Evolutionary conservation across 2,797 vertebrate species (phyloP).

Genomic region (Alcedo quadribrachys): DNA sequence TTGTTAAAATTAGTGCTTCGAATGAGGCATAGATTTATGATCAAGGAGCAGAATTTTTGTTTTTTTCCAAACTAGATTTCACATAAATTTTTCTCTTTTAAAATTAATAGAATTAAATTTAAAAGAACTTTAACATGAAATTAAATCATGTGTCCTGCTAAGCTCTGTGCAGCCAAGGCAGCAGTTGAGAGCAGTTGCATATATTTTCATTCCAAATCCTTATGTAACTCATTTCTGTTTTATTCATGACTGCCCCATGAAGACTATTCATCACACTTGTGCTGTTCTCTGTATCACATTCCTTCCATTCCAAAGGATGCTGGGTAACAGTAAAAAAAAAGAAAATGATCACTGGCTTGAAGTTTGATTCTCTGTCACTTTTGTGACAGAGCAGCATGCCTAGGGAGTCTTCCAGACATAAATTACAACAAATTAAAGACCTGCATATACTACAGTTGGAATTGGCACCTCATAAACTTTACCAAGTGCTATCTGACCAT

Average conservation of each 20-base stretch:
- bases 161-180: background rate
- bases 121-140: background rate
- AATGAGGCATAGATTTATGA: background rate
- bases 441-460: background rate
- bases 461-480: slow-evolving; percentile 17
- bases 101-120: background rate
- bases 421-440: slow-evolving; percentile 27
- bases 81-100: background rate
- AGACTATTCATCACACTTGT: background rate
- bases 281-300: background rate
- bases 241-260: background rate
- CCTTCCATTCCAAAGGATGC: background rate
- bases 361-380: slow-evolving; percentile 27
- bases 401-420: background rate
- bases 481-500: slow-evolving; percentile 37
- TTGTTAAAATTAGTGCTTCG: background rate
- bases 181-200: background rate
- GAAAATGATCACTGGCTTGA: background rate
- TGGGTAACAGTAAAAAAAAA: background rate
- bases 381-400: background rate
- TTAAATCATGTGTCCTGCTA: background rate
- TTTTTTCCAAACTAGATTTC: background rate
- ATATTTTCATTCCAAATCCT: background rate
- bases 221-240: background rate
- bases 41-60: background rate